These are phyloP conservation scores for Apoda limacodes DNA, from an alignment of 2,888 invertebrate species.

Conservation along the genomic window DNA sequence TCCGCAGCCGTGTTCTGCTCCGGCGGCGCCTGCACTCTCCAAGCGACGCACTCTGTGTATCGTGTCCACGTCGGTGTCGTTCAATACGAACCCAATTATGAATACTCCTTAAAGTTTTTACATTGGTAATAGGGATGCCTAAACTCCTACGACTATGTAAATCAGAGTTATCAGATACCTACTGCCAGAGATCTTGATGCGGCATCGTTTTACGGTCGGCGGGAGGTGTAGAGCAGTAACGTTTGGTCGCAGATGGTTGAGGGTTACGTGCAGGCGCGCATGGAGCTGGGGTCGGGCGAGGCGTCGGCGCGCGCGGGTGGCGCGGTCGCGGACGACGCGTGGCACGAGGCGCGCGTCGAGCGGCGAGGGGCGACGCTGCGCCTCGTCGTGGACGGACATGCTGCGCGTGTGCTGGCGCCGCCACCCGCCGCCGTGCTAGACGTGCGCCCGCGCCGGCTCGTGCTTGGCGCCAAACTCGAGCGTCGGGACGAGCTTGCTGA, in stretches of 20 bases:
- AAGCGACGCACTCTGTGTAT: too few relatives aligned
- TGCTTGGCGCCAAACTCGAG: conserved; percentile 85
- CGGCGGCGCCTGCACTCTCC: too few relatives aligned
- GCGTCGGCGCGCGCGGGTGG: conserved; percentile 80
- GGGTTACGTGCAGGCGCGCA: conserved; percentile 89
- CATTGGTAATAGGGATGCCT: too few relatives aligned
- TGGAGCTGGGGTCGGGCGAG: conserved; percentile 93
- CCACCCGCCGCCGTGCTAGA: conserved; percentile 86
- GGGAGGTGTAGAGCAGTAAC: not conserved
- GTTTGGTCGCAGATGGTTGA: too few relatives aligned
- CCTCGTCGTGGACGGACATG: conserved; percentile 82
- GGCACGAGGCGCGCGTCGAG: conserved; percentile 84
- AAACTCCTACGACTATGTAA: too few relatives aligned
- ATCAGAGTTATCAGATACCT: too few relatives aligned
- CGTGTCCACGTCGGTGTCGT: too few relatives aligned
- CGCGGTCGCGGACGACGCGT: conserved; percentile 62
- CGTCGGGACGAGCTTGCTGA: conserved; percentile 75
- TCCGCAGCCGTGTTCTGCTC: too few relatives aligned
- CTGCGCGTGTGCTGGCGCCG: conserved; percentile 76
- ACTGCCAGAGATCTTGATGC: too few relatives aligned
- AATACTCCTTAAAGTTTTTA: too few relatives aligned
- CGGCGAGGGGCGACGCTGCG: conserved; percentile 84
- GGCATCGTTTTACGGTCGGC: too few relatives aligned
- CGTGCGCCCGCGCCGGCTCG: conserved; percentile 84
- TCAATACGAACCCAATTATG: too few relatives aligned